These are phyloP conservation scores for Trissoscelio sp. DNA, from an alignment of 2,888 invertebrate species.

Conservation along the genomic window DNA sequence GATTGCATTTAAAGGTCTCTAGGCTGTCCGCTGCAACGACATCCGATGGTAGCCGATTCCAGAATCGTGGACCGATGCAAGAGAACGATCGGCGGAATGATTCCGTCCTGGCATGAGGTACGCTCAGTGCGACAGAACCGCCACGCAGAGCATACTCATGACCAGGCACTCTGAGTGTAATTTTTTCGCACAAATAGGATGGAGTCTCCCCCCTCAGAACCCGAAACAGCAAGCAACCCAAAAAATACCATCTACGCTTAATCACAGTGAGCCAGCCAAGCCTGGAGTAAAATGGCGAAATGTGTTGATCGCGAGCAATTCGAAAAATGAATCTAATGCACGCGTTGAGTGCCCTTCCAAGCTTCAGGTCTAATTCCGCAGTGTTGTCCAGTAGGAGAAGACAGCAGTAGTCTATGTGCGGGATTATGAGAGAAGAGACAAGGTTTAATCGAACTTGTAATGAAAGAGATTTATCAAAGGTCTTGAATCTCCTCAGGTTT, in stretches of 20 bases:
- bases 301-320: background rate
- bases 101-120: background rate
- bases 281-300: background rate
- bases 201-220: background rate
- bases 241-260: background rate
- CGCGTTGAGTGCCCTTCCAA: background rate
- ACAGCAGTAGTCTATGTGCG: background rate
- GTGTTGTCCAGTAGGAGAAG: background rate
- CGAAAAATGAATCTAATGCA: background rate
- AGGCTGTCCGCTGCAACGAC: background rate
- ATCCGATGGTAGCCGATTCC: background rate
- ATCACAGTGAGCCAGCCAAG: background rate
- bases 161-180: background rate
- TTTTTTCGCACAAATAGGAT: background rate
- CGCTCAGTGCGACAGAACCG: background rate
- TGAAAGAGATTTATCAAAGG: background rate
- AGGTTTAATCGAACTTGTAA: background rate
- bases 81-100: background rate
- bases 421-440: background rate
- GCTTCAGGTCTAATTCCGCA: background rate
- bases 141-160: background rate
- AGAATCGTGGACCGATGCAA: background rate
- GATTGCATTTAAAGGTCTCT: no score
- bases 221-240: background rate
- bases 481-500: background rate